Evolutionary conservation across 1,140 invertebrate species (phyloP), one percentile per base, ranked within the genome.

Genomic region (Caenorhabditis latens): DNA sequence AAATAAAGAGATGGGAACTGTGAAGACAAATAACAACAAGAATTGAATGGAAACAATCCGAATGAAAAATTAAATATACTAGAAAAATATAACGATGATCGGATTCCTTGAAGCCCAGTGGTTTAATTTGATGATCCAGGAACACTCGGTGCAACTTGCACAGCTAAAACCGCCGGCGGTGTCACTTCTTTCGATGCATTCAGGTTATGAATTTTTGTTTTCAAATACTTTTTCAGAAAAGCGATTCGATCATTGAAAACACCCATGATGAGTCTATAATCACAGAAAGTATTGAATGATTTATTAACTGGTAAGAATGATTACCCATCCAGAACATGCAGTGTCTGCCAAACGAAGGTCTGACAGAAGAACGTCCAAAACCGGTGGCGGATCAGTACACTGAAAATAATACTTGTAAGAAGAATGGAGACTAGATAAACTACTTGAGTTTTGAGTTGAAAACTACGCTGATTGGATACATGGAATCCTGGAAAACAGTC

Each of bases 381-480:
- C 11, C 61, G 61, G 14, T 63, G 61, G 24, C 32, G 61, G 5
- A 63, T 32, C 1, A 63, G 13, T 8, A 14, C 14, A 24, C 61
- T 63, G 24, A 32, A 63, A 32, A 9, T 24, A 63, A 63, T 8
- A 63, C 55, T 19, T n/a, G 21, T 21, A 11, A 63, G 4, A n/a
- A 11, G 40, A 5, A 13, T 32, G 24, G 40, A 21, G 11, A 32
- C 13, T 1, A 3, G 11, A 13, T 11, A 0, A 32, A 1, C 2
- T 63, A 63, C 24, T 63, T 63, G 4, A 63, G 9, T 40, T 63
- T 63, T 24, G 32, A 32, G n/a, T 63, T 63, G 1, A 32, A 63
- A 24, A 63, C 61, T 0, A 63, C 14, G 32, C 61, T 63, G n/a
- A 63, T 63, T 63, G 61, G 61, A 63, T 63, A 63, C 61, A 63